Conservation (phyloP, 2,113 vertebrate genomes). For the Trichomycterus rosablanca region DNA sequence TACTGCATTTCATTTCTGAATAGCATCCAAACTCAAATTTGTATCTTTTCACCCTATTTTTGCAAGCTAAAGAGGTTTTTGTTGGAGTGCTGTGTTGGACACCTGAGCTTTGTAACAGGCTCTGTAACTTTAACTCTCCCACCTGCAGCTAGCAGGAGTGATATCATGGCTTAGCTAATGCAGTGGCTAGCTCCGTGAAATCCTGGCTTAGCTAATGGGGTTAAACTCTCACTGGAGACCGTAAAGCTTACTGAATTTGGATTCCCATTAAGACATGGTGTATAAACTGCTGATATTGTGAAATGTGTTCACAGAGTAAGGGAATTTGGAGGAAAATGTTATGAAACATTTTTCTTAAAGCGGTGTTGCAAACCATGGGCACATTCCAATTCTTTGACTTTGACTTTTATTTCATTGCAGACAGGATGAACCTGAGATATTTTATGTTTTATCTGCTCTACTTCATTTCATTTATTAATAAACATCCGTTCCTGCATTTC, state of each 20-base stretch:
- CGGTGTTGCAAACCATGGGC: no score
- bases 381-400: no score
- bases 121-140: slow-evolving; percentile 47
- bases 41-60: neutral
- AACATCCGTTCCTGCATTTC: no score
- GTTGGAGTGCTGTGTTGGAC: slow-evolving; percentile 44
- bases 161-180: slow-evolving; percentile 19
- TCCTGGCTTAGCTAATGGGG: slow-evolving; percentile 28
- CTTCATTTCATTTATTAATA: no score
- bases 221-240: slow-evolving; percentile 48
- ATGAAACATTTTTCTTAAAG: no score
- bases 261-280: no score
- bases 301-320: no score
- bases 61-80: neutral
- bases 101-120: slow-evolving; percentile 39
- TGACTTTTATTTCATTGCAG: no score
- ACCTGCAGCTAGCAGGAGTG: slow-evolving; percentile 62
- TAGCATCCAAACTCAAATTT: neutral
- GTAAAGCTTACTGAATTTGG: neutral
- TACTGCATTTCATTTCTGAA: neutral
- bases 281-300: no score
- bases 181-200: slow-evolving; percentile 49
- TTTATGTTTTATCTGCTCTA: no score
- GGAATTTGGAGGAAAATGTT: no score
- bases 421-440: no score